Evolutionary conservation across 2,888 invertebrate genomes (phyloP), one percentile per base, ranked within the genome.

Genomic region (Neuroscelio doddi): DNA sequence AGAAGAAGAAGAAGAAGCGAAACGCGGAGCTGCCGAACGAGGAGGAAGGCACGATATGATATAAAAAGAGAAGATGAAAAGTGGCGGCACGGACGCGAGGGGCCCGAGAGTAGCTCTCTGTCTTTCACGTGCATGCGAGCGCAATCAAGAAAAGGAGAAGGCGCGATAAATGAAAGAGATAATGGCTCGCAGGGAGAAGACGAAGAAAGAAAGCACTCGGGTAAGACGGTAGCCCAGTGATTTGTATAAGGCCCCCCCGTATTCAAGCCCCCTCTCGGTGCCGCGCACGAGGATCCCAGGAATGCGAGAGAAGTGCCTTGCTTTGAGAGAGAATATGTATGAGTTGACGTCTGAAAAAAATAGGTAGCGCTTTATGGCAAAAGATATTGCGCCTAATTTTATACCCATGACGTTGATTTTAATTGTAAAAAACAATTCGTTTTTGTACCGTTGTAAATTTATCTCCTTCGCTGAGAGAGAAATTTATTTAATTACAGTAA

Each of bases 151-250:
- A 55, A 53, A 61, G 58, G 58, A 61, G 57, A 69, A 64, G 55
- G 64, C 56, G 64, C 71, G 74, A 76, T 70, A 74, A 76, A 73
- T 72, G 72, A 77, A 72, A 74, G 73, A 75, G 73, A 77, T 75
- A 72, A 75, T 70, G 70, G 62, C 51, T 61, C 42, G 41, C 42
- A 62, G 64, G 45, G 62, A 62, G 68, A 64, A 57, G 68, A 59
- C 59, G 52, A 70, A 47, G 66, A 65, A 61, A 57, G 69, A 73
- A 59, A 64, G 52, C 55, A 56, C 51, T 63, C 77, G 83, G 80
- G 83, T 83, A 83, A 81, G 82, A 80, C 83, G 80, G 83, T 82
- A 82, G 83, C 81, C 74, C 81, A 82, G 80, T 82, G 82, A 83
- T 83, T 83, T 83, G 83, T 83, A 83, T 83, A 80, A 79, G 81